Evolutionary conservation across 2,113 vertebrate species (phyloP), one percentile per base, ranked within the genome.

Genomic region (Cynoglossus semilaevis): DNA sequence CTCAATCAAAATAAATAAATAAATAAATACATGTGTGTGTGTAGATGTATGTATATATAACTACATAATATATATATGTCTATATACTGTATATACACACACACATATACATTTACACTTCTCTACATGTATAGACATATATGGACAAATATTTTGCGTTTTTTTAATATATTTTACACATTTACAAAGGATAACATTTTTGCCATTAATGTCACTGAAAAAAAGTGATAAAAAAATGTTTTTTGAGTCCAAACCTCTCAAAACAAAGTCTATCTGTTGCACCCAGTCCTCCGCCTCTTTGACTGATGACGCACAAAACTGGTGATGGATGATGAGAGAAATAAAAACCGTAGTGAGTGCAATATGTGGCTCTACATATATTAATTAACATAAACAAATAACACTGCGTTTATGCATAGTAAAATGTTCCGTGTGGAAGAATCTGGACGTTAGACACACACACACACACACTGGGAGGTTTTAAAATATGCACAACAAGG

Each of bases 221-320:
- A 29, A 29, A 29, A 29, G 3, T 29, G 3, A 29, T 29, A 29
- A 29, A 4, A 4, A 29, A 29, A 29, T n/a, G 12, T 38, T 5
- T 43, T 16, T 2, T 45, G 22, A 38, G 34, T 35, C 16, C 88
- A 90, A 88, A 97, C 96, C 95, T 94, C 80, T 94, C 73, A 98
- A 88, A 53, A 96, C 89, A 88, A 96, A 95, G 86, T 89, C 89
- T 65, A 98, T 91, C 80, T 94, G 90, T 79, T 96, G 93, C 64
- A 99, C 92, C 97, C 97, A 99, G 78, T 98, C 93, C 58, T 95
- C 93, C 0, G 95, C 95, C 82, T 99, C 97, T 84, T 91, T 94
- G 66, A 77, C 86, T 56, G 93, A 92, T 75, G 93, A 87, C 72
- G 96, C 97, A 88, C 94, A 91, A 87, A 99, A 99, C 97, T 98